Evolutionary conservation across 2,797 vertebrate genomes (phyloP).

Genomic region (Dromococcyx pavoninus): DNA sequence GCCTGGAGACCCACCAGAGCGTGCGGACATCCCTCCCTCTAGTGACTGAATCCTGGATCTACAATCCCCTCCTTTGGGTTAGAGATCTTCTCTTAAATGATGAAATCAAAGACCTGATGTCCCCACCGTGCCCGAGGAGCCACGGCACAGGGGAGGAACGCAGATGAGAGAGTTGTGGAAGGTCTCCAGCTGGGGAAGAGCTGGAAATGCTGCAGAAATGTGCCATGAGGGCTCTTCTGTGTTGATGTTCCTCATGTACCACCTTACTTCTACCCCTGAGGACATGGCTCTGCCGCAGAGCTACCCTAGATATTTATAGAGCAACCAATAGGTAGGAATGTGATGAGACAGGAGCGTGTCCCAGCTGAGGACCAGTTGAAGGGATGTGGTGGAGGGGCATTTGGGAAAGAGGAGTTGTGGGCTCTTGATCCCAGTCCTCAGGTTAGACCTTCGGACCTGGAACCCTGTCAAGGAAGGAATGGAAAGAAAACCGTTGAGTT

Average conservation of each 20-base stretch:
- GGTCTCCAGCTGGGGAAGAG: rapidly evolving
- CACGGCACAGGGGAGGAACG: rapidly evolving
- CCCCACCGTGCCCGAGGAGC: not conserved
- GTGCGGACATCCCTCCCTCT: not conserved
- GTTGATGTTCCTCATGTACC: no score
- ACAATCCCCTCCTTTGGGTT: not conserved
- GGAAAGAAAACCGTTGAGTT: no score
- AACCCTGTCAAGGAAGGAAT: no score
- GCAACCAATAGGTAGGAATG: no score
- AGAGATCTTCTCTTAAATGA: not conserved
- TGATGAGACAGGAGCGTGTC: rapidly evolving
- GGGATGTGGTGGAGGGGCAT: not conserved
- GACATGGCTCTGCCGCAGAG: not conserved
- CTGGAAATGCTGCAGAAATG: not conserved
- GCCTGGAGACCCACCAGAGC: not conserved
- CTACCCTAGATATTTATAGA: not conserved
- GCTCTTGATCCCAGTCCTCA: not conserved
- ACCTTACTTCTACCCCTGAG: not conserved
- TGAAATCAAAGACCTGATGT: no score
- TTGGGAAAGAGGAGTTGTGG: not conserved
- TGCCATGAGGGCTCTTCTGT: not conserved
- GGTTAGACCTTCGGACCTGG: not conserved
- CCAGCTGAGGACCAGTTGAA: not conserved
- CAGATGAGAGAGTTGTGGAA: rapidly evolving
- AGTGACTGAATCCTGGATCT: not conserved